These are phyloP conservation scores for Ethmia dodecea DNA, from an alignment of 2,888 invertebrate genomes.

Conservation along the genomic window DNA sequence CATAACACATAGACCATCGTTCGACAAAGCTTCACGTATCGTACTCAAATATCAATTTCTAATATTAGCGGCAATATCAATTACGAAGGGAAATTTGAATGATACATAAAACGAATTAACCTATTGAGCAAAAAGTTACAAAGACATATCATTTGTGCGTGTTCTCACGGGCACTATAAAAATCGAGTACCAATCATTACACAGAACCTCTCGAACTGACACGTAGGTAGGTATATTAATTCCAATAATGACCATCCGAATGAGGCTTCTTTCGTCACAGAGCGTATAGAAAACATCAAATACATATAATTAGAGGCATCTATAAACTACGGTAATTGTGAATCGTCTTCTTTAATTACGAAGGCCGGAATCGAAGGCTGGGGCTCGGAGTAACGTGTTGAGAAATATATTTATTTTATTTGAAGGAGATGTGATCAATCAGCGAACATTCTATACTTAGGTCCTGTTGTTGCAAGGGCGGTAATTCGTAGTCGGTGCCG, in stretches of 20 bases:
- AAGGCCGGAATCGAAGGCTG: conserved; percentile 58
- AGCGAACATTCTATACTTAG: conserved; percentile 14
- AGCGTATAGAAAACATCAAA: conserved; percentile 72
- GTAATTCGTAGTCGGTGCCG: conserved; percentile 12
- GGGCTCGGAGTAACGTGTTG: conserved; percentile 30
- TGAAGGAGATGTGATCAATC: conserved; percentile 28
- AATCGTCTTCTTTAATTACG: conserved; percentile 70
- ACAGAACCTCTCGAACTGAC: conserved; percentile 67
- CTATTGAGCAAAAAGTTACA: conserved; percentile 51
- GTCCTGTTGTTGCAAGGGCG: conserved; percentile 8
- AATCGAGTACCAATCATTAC: conserved; percentile 63
- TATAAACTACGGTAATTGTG: conserved; percentile 74
- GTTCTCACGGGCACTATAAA: conserved; percentile 71
- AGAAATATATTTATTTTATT: conserved; percentile 39
- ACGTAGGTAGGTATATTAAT: conserved; percentile 76
- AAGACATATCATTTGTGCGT: conserved; percentile 63
- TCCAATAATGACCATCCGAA: conserved; percentile 69
- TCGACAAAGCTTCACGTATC: conserved; percentile 7
- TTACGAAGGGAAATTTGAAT: conserved; percentile 43
- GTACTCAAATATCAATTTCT: conserved; percentile 11
- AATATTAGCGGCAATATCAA: conserved; percentile 47
- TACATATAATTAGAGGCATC: conserved; percentile 72
- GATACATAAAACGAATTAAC: conserved; percentile 42
- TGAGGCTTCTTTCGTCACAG: conserved; percentile 71
- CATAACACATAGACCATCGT: conserved; percentile 6